Base-by-base conservation (phyloP, 1,140 invertebrate genomes). In the Megalopta genalis region DNA sequence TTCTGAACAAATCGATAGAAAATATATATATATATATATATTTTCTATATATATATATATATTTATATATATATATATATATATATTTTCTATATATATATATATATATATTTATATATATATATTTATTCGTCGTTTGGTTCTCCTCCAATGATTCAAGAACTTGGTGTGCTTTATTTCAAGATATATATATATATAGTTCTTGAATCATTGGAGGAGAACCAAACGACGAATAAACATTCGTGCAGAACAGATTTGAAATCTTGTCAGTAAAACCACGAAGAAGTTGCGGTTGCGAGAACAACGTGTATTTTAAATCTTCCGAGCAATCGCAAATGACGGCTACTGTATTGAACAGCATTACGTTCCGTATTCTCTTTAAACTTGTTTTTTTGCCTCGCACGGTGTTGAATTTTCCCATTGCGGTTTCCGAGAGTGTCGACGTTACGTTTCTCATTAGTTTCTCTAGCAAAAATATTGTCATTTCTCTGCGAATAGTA, bases 151-250 rank as follows among this genome's bases (percentile, higher is more conserved):
- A 63, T 72, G 76, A 72, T 64, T 23, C 76, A 12, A 52, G 68
- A 72, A 77, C 52, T 25, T n/a, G n/a, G n/a, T n/a, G n/a, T n/a
- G n/a, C n/a, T n/a, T n/a, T n/a, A n/a, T n/a, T n/a, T n/a, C n/a
- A n/a, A n/a, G n/a, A n/a, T n/a, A n/a, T n/a, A n/a, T n/a, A n/a
- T n/a, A n/a, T n/a, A n/a, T n/a, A n/a, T n/a, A 25, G 52, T 77
- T 72, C 68, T 52, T 12, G 76, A 23, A 64, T 72, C 76, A 72
- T 63, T 32, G 76, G 32, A 77, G 76, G 76, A 6, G 76, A 77
- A 77, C 76, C 68, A 77, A 77, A 77, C 76, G 68, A 72, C 76
- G 76, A 77, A 71, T 71, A 71, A 77, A 72, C 68, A 77, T 77
- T 59, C 59, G 54, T 16, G 59, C 18, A 64, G 76, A 64, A 77